These are phyloP conservation scores for Protonemura montana DNA, from an alignment of 2,888 invertebrate genomes.

Conservation along the genomic window DNA sequence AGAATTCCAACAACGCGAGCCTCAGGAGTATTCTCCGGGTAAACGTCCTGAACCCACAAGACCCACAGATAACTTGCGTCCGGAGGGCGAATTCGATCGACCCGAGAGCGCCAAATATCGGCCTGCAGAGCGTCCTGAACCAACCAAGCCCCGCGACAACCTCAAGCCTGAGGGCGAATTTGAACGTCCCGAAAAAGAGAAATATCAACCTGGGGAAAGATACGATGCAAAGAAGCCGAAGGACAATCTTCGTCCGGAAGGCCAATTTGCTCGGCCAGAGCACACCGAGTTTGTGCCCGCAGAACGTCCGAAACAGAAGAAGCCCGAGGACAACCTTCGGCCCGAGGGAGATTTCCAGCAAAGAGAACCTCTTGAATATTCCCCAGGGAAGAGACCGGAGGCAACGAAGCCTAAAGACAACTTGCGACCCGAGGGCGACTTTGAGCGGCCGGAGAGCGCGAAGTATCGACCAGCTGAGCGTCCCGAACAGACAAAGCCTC, in stretches of 20 bases:
- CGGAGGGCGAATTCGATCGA: conserved; percentile 64
- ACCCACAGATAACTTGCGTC: conserved; percentile 63
- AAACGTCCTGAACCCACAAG: conserved; percentile 66
- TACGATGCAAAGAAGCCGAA: conserved; percentile 68
- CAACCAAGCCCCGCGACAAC: conserved; percentile 58
- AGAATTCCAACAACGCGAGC: conserved; percentile 63
- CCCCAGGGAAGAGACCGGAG: conserved; percentile 68
- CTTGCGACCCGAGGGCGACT: conserved; percentile 55
- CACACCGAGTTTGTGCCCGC: conserved; percentile 51
- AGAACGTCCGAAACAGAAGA: conserved; percentile 29
- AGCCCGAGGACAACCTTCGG: conserved; percentile 54
- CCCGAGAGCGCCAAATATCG: conserved; percentile 59
- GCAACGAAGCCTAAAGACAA: conserved; percentile 72
- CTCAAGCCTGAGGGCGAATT: conserved; percentile 55
- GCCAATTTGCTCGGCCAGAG: conserved; percentile 60
- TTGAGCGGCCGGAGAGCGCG: conserved; percentile 56
- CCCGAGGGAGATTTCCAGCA: conserved; percentile 63
- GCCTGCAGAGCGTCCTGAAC: conserved; percentile 62
- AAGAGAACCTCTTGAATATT: conserved; percentile 57
- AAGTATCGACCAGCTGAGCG: conserved; percentile 51
- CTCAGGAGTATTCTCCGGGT: conserved; percentile 61
- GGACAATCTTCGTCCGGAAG: conserved; percentile 64
- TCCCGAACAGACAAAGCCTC: conserved; percentile 47
- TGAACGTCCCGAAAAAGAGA: conserved; percentile 55
- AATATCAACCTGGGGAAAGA: conserved; percentile 66